These are phyloP conservation scores for Sturnira hondurensis DNA, from an alignment of 2,113 vertebrate genomes.

Conservation along the genomic window DNA sequence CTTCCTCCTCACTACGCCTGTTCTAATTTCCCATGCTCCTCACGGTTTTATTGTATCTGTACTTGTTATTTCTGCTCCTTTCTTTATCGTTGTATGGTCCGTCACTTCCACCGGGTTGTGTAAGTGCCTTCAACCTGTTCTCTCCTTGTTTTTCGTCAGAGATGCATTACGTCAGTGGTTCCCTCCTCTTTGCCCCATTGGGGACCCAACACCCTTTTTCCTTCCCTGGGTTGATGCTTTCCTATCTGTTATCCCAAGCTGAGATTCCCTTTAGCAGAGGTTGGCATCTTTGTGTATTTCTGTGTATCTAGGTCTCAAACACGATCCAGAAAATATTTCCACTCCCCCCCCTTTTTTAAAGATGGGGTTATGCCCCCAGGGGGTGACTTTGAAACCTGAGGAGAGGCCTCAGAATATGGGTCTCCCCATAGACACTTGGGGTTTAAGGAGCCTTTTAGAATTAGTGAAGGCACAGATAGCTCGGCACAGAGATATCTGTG, in stretches of 20 bases:
- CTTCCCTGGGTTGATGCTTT: background rate
- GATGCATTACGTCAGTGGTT: constrained; percentile 46
- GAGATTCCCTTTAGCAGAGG: background rate
- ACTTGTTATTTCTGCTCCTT: background rate
- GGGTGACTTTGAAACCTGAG: background rate
- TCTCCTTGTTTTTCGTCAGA: background rate
- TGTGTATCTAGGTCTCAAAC: background rate
- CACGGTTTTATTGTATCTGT: background rate
- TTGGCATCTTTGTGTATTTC: background rate
- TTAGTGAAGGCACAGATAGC: background rate
- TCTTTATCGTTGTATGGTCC: background rate
- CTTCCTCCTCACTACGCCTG: background rate
- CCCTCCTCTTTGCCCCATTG: background rate
- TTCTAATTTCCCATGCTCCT: background rate
- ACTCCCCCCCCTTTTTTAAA: background rate
- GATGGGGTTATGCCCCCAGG: background rate
- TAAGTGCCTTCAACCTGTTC: background rate
- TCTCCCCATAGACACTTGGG: background rate
- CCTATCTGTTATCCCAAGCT: background rate
- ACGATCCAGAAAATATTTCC: background rate
- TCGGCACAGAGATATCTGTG: too few relatives aligned
- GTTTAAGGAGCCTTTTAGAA: background rate
- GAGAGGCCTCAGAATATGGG: background rate
- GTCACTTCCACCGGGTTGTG: background rate
- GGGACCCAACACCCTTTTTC: background rate